phyloP scores from a whole-genome alignment of 1,140 invertebrate species.

The Drosophila mojavensis region DNA sequence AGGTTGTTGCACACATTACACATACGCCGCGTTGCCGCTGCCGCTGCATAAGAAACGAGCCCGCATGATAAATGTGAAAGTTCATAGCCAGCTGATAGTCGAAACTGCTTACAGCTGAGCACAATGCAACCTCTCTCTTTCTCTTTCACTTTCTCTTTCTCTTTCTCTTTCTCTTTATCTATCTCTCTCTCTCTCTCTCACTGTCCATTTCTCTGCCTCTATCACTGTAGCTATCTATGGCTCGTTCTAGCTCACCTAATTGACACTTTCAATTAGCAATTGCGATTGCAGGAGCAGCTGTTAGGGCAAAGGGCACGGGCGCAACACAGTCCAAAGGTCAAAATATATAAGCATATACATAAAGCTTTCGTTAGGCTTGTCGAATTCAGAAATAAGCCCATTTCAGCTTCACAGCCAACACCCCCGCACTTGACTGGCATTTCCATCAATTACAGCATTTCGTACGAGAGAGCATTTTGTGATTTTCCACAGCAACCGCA shows the following conservation, averaged over 20 bases:
- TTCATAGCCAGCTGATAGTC: slow-evolving; percentile 45
- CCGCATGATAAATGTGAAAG: slow-evolving; percentile 62
- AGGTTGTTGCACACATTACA: slow-evolving; percentile 66
- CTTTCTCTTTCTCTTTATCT: not conserved
- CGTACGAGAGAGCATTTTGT: slow-evolving; percentile 1
- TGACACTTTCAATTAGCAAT: slow-evolving; percentile 71
- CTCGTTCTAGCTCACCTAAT: slow-evolving; percentile 41
- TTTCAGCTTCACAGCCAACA: not conserved
- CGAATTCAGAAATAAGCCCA: slow-evolving; percentile 20
- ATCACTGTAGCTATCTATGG: not conserved
- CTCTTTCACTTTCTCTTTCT: not conserved
- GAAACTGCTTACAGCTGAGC: not conserved
- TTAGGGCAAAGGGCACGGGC: not conserved
- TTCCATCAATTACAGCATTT: not conserved
- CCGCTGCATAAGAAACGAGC: slow-evolving; percentile 15
- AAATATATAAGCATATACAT: slow-evolving; percentile 1
- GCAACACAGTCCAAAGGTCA: slow-evolving; percentile 55
- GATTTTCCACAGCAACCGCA: slow-evolving; percentile 18
- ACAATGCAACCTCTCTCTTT: not conserved
- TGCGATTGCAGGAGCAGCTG: slow-evolving; percentile 2
- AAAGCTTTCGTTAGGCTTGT: slow-evolving; percentile 6
- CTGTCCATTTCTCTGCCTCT: too few relatives aligned
- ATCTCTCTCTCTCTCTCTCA: not conserved
- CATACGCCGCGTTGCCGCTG: slow-evolving; percentile 55
- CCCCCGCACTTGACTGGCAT: not conserved